These are phyloP conservation scores for Microctonus aethiopoides DNA, from an alignment of 2,888 invertebrate species.

Conservation along the genomic window DNA sequence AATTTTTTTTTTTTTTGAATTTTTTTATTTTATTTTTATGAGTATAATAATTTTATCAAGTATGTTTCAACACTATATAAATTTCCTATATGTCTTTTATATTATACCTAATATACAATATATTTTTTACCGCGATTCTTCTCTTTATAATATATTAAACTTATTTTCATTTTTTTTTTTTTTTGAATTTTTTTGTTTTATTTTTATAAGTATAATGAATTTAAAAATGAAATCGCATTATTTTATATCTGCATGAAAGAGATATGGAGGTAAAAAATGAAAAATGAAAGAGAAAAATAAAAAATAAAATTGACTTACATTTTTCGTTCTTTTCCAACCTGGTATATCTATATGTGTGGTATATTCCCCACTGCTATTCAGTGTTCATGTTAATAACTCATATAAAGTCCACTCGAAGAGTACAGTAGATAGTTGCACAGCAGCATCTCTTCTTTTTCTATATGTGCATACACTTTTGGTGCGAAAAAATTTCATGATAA, in stretches of 20 bases:
- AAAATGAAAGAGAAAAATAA: not conserved
- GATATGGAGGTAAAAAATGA: not conserved
- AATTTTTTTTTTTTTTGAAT: too few species aligned
- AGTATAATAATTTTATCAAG: slow-evolving; percentile 15
- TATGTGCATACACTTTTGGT: not conserved
- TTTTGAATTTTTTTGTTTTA: too few species aligned
- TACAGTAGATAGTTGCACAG: not conserved
- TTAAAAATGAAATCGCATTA: not conserved
- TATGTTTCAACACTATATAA: slow-evolving; percentile 9
- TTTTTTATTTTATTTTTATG: not conserved
- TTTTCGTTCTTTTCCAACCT: not conserved
- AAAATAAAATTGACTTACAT: slow-evolving; percentile 5
- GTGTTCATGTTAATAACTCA: not conserved
- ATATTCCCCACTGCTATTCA: not conserved
- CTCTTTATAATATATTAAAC: too few species aligned
- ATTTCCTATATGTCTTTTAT: not conserved
- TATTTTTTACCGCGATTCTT: too few species aligned
- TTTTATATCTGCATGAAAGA: not conserved
- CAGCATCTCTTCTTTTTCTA: not conserved
- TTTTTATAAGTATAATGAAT: not conserved
- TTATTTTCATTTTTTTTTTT: too few species aligned
- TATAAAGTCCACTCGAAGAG: slow-evolving; percentile 18
- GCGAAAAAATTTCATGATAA: slow-evolving; percentile 18
- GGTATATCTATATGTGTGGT: too few species aligned
- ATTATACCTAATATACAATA: not conserved